Base-by-base conservation (phyloP, 2,113 vertebrate species). In the Scortum barcoo region DNA sequence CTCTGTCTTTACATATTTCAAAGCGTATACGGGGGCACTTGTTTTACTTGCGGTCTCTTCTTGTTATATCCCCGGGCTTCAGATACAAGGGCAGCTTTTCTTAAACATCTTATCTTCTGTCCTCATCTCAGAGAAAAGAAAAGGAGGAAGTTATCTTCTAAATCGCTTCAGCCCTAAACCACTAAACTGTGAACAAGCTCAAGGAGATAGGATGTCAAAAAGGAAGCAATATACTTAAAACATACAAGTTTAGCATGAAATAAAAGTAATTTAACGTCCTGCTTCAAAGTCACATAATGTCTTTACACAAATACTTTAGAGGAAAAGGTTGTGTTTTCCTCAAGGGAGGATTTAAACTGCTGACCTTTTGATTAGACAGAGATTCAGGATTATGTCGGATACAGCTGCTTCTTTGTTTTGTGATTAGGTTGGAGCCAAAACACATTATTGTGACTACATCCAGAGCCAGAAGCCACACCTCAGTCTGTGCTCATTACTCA, bases 31-130 rank as follows among this genome's bases (percentile, higher is more conserved):
- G 16, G 7, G 38, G 42, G 8, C 28, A 0, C 24, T 24, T 36
- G 38, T 60, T 73, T 60, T 63, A 30, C 65, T 36, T 60, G 11
- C 17, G 38, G 7, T 61, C 7, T 46, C 57, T 58, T 2, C 44
- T 36, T 38, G 6, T 22, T 61, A 5, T 50, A 38, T 42, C 58
- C 46, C 0, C 2, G 66, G 26, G 81, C 44, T 54, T 53, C 42
- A 65, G 30, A 57, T 50, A 26, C 58, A 66, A 33, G 20, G 33
- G 7, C 22, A 46, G 36, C 5, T 33, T 78, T 46, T 40, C n/a
- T 38, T 11, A 0, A 69, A 44, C 57, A 51, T 51, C n/a, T 38
- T 81, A 84, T 74, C 62, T 48, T 17, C 17, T 48, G 56, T 72
- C 26, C 68, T 73, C 60, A 76, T 87, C 60, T 42, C 11, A 26